These are phyloP conservation scores for Mesoligia furuncula DNA, from an alignment of 2,888 invertebrate genomes.

Conservation along the genomic window DNA sequence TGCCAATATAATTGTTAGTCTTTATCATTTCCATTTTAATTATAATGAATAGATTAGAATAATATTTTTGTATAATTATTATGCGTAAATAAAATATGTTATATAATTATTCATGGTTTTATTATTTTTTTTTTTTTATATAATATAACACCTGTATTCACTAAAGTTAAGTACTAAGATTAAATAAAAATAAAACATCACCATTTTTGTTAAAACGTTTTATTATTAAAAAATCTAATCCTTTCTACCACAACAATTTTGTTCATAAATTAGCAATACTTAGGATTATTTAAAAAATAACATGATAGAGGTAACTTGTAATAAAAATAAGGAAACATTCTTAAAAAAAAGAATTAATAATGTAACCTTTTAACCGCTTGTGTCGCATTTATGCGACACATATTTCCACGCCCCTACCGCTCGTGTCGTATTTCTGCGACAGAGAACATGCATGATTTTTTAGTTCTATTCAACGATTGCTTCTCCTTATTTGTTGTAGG, in stretches of 20 bases:
- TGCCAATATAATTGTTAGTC: slow-evolving; percentile 73
- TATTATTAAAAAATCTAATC: slow-evolving; percentile 19
- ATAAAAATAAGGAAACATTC: slow-evolving; percentile 1
- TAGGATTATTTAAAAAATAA: slow-evolving; percentile 10
- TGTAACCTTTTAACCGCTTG: too few species aligned
- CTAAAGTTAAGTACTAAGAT: background rate
- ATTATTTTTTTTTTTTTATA: slow-evolving; percentile 5
- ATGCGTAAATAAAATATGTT: slow-evolving; percentile 72
- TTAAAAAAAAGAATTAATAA: background rate
- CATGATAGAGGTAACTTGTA: background rate
- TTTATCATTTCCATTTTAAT: slow-evolving; percentile 68
- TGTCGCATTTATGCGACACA: too few species aligned
- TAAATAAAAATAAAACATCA: slow-evolving; percentile 16
- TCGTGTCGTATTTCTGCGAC: too few species aligned
- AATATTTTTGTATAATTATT: slow-evolving; percentile 77
- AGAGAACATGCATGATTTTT: too few species aligned
- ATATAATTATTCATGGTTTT: slow-evolving; percentile 53
- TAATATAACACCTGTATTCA: background rate
- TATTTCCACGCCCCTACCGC: too few species aligned
- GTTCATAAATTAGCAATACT: slow-evolving; percentile 19
- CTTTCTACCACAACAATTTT: background rate
- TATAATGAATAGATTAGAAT: slow-evolving; percentile 67
- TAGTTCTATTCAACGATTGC: too few species aligned
- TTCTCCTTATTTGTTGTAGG: too few species aligned
- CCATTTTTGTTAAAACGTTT: slow-evolving; percentile 6